A percentile compares a stretch with the other conserved stretches of the same genome.
phyloP scores from a whole-genome alignment of 2,888 invertebrate species.

The Germaria angustata region DNA sequence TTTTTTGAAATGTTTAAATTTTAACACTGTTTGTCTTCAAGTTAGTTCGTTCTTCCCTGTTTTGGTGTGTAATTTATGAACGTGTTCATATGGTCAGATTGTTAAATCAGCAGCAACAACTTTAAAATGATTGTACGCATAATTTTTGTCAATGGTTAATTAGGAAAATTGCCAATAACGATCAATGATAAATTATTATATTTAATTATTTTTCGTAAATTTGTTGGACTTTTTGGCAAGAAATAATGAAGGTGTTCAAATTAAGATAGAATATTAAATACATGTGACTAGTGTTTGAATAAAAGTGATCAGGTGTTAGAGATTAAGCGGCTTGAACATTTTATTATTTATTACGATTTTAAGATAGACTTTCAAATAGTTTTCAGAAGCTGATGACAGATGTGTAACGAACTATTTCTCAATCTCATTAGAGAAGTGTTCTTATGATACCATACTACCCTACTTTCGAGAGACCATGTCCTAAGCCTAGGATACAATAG shows the following conservation, averaged over 20 bases:
- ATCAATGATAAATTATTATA: conserved; percentile 34
- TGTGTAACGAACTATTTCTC: too few species aligned
- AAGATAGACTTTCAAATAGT: too few species aligned
- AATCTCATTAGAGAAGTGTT: too few species aligned
- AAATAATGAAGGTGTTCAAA: conserved; percentile 32
- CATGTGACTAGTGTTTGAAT: conserved; percentile 37
- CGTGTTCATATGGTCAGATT: conserved; percentile 9
- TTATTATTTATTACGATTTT: too few species aligned
- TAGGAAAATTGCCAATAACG: conserved; percentile 56
- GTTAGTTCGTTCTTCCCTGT: conserved; percentile 29
- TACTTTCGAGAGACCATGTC: too few species aligned
- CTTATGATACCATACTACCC: too few species aligned
- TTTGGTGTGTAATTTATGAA: conserved; percentile 24
- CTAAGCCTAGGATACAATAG: too few species aligned
- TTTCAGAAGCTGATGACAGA: too few species aligned
- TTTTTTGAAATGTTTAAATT: background rate
- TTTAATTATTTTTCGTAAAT: background rate
- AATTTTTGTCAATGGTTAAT: conserved; percentile 56
- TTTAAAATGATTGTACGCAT: conserved; percentile 39
- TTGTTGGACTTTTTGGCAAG: background rate
- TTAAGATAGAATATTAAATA: conserved; percentile 7
- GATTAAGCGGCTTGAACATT: background rate
- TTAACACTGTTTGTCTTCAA: conserved; percentile 22
- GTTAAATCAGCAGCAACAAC: background rate
- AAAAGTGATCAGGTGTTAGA: background rate